A percentile compares a stretch with the other conserved stretches of the same genome.
Conservation (phyloP, 2,888 invertebrate species). For the Macaria notata region DNA sequence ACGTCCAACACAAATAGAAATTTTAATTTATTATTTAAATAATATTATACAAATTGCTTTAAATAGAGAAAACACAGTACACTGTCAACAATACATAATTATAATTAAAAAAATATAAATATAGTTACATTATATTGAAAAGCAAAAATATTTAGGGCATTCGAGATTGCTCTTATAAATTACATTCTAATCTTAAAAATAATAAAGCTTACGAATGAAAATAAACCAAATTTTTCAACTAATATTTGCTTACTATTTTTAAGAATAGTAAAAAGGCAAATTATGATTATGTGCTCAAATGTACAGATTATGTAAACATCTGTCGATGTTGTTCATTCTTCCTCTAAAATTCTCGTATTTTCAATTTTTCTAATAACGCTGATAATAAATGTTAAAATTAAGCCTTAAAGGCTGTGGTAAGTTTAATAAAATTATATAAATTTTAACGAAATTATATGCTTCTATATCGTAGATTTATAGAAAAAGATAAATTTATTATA, state of each 20-base stretch:
- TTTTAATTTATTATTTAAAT: no score
- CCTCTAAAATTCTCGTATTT: slow-evolving; percentile 52
- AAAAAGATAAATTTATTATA: slow-evolving; percentile 1
- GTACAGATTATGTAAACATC: slow-evolving; percentile 56
- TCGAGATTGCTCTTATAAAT: background rate
- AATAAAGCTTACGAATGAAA: background rate
- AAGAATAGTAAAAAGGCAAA: slow-evolving; percentile 24
- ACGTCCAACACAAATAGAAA: no score
- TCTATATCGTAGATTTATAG: slow-evolving; percentile 31
- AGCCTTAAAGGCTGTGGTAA: slow-evolving; percentile 74
- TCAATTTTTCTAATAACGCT: slow-evolving; percentile 45
- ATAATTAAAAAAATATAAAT: no score
- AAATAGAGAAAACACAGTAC: no score
- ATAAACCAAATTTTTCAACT: background rate
- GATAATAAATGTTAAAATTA: slow-evolving; percentile 50
- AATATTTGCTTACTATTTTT: slow-evolving; percentile 3
- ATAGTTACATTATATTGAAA: no score
- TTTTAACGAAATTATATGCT: slow-evolving; percentile 28
- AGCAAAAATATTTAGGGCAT: background rate
- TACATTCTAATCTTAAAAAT: slow-evolving; percentile 1
- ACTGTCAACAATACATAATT: no score
- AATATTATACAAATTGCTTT: no score
- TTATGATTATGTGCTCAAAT: slow-evolving; percentile 64
- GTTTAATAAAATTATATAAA: slow-evolving; percentile 33
- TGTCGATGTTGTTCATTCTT: slow-evolving; percentile 51